A percentile compares a stretch with the other conserved stretches of the same genome.
Conservation (phyloP, 2,888 invertebrate genomes). For the Resseliella maxima region DNA sequence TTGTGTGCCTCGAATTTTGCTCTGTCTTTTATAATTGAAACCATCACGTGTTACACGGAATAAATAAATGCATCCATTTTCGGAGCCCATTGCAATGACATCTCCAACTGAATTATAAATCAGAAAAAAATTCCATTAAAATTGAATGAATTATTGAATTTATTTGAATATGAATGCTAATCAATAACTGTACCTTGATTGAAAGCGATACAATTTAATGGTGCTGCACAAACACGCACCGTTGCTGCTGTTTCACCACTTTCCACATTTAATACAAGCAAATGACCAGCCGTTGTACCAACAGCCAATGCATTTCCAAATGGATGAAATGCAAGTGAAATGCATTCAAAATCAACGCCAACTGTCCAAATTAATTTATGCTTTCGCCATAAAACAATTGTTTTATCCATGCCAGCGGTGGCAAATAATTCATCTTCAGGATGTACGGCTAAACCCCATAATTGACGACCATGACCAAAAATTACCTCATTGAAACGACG, state of each 20-base stretch:
- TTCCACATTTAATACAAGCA: constrained; percentile 86
- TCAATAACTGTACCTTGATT: constrained; percentile 87
- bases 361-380: constrained; percentile 89
- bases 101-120: constrained; percentile 78
- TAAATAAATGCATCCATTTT: constrained; percentile 83
- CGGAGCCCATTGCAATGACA: constrained; percentile 87
- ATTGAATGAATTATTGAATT: neutral
- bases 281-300: constrained; percentile 89
- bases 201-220: constrained; percentile 86
- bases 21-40: constrained; percentile 88
- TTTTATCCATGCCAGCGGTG: constrained; percentile 91
- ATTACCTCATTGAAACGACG: constrained; percentile 87
- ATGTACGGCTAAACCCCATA: constrained; percentile 89
- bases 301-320: constrained; percentile 88
- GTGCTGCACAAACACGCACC: constrained; percentile 86
- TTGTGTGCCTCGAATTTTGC: constrained; percentile 87
- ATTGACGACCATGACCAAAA: constrained; percentile 88
- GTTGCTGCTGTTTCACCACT: constrained; percentile 89
- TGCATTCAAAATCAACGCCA: constrained; percentile 89
- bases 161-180: neutral
- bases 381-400: constrained; percentile 89
- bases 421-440: constrained; percentile 92
- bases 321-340: constrained; percentile 88
- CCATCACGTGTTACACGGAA: constrained; percentile 90
- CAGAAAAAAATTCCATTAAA: neutral